A percentile compares a stretch with the other conserved stretches of the same genome.
Conservation (phyloP, 2,113 vertebrate species). For the Oncorhynchus keta region DNA sequence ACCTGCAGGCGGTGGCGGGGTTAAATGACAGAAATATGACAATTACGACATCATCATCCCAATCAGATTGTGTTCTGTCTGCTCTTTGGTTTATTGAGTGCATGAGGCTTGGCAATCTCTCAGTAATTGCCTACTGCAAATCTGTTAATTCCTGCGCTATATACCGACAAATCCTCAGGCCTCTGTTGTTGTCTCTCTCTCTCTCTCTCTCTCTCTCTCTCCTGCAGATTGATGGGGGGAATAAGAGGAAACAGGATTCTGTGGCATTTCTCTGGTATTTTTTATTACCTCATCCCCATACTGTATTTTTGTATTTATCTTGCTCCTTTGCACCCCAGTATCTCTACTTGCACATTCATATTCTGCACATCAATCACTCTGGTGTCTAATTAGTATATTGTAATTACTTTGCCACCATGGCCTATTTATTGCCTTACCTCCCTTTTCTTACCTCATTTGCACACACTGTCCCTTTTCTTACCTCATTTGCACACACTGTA, state of each 20-base stretch:
- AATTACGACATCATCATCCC: constrained; percentile 69
- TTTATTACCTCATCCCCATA: constrained; percentile 5
- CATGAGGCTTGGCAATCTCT: constrained; percentile 38
- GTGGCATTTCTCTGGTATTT: constrained; percentile 39
- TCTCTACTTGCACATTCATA: too few species aligned
- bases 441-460: too few species aligned
- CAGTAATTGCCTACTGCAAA: constrained; percentile 64
- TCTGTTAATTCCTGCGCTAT: constrained; percentile 64
- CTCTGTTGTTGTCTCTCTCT: constrained; percentile 31
- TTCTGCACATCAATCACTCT: too few species aligned
- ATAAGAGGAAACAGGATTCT: constrained; percentile 37
- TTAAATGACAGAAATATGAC: constrained; percentile 49
- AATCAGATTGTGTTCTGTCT: constrained; percentile 56
- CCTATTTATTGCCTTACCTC: too few species aligned
- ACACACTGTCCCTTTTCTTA: too few species aligned
- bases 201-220: not conserved
- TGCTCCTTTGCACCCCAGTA: too few species aligned
- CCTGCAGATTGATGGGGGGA: constrained; percentile 23
- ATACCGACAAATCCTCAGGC: constrained; percentile 54
- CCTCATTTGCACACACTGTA: too few species aligned
- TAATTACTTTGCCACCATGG: too few species aligned
- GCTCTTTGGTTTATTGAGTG: constrained; percentile 44
- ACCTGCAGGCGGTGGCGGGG: not conserved
- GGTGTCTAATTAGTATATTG: too few species aligned
- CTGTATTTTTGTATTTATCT: too few species aligned